These are phyloP conservation scores for Torymus aiolomorphi DNA, from an alignment of 2,888 invertebrate species.

Conservation along the genomic window DNA sequence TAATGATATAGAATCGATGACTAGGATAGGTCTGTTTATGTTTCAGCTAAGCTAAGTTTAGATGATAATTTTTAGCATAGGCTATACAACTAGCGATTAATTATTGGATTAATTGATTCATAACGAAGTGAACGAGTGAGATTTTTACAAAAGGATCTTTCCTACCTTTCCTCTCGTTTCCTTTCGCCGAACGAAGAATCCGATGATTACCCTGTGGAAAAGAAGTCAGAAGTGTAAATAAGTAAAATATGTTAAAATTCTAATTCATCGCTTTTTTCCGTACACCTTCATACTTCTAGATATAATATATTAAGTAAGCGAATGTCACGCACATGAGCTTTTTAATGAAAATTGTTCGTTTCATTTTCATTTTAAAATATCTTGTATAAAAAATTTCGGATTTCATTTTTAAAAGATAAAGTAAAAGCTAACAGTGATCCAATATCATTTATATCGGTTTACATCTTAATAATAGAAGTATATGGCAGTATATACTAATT, in stretches of 20 bases:
- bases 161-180: constrained; percentile 52
- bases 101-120: constrained; percentile 52
- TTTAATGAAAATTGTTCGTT: constrained; percentile 25
- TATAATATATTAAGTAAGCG: constrained; percentile 29
- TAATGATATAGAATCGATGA: constrained; percentile 57
- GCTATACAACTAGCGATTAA: constrained; percentile 42
- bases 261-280: constrained; percentile 54
- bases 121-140: constrained; percentile 54
- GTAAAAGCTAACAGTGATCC: constrained; percentile 21
- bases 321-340: constrained; percentile 25
- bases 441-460: constrained; percentile 20
- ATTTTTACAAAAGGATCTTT: constrained; percentile 51
- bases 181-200: constrained; percentile 49
- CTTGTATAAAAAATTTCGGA: constrained; percentile 13
- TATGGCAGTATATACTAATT: constrained; percentile 45
- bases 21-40: constrained; percentile 57
- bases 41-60: constrained; percentile 55
- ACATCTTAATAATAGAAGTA: constrained; percentile 32
- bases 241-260: constrained; percentile 56
- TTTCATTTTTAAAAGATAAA: constrained; percentile 39
- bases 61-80: constrained; percentile 54
- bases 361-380: constrained; percentile 24
- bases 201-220: constrained; percentile 42
- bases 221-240: constrained; percentile 57
- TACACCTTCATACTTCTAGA: constrained; percentile 48